Evolutionary conservation across 2,113 vertebrate species (phyloP).

Genomic region (Tauraco erythrolophus): DNA sequence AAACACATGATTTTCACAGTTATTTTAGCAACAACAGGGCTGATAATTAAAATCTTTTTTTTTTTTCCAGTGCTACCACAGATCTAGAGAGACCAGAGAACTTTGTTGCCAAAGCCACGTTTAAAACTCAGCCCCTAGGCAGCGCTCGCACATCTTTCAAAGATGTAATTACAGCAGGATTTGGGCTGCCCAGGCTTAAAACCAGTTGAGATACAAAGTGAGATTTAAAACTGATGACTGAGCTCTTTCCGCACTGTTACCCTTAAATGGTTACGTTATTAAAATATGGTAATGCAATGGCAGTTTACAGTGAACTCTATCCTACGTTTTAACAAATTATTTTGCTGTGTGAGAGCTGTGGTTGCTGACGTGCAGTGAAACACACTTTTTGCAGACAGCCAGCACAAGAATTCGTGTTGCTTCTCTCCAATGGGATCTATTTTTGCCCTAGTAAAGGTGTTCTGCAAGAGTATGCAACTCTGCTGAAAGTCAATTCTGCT

Average conservation of each 20-base stretch:
- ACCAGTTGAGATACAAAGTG: neutral
- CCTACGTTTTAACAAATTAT: neutral
- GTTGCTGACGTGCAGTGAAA: neutral
- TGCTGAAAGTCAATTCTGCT: neutral
- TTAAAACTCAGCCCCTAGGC: neutral
- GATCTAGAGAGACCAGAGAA: neutral
- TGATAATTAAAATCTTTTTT: neutral
- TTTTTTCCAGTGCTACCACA: neutral
- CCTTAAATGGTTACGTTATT: conserved; percentile 20
- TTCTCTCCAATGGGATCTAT: neutral
- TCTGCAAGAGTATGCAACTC: neutral
- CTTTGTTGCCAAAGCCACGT: neutral
- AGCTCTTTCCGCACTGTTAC: conserved; percentile 20
- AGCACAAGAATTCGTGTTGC: neutral
- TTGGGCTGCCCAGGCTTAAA: conserved; percentile 7
- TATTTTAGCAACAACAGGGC: neutral
- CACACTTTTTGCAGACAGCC: neutral
- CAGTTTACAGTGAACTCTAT: conserved; percentile 30
- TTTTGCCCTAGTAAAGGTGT: neutral
- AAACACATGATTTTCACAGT: neutral
- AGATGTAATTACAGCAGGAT: neutral
- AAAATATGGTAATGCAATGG: conserved; percentile 28
- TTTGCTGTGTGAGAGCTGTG: neutral
- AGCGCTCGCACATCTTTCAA: neutral
- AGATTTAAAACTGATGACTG: conserved; percentile 26